Percentiles rank a stretch among this genome's conserved stretches.
These are phyloP conservation scores for Crambe crambe DNA, from an alignment of 37 sponge, comb jelly and placozoan genomes.

Conservation along the genomic window DNA sequence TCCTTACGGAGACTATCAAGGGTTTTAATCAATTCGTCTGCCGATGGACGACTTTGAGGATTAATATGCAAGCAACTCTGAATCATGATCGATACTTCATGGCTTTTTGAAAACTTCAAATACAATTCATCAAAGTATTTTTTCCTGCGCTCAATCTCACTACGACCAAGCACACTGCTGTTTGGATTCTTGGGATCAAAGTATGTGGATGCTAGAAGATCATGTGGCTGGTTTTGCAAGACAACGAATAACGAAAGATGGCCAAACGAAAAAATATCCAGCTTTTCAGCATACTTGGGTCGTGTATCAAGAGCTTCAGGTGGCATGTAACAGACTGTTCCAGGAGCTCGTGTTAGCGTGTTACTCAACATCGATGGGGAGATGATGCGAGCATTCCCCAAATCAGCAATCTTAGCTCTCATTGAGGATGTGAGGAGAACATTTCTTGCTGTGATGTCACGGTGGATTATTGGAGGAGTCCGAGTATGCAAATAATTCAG, in stretches of 20 bases:
- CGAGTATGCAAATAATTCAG: no score
- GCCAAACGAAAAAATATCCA: constrained; percentile 33
- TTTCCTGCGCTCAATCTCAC: constrained; percentile 21
- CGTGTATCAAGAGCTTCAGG: constrained; percentile 6
- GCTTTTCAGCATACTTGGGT: neutral
- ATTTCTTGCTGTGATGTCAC: no score
- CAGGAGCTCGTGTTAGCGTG: constrained; percentile 9
- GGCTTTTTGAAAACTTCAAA: neutral
- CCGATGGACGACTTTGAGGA: neutral
- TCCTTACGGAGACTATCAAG: no score
- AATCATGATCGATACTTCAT: constrained; percentile 4
- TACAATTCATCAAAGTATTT: constrained; percentile 8
- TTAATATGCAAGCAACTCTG: neutral
- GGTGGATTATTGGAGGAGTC: no score
- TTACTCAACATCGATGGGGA: neutral
- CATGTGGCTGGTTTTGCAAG: constrained; percentile 7
- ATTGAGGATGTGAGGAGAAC: no score
- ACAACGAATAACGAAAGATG: constrained; percentile 11
- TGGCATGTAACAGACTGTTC: constrained; percentile 24
- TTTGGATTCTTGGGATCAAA: neutral
- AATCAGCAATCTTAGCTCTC: no score
- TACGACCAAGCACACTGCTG: neutral
- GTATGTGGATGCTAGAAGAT: constrained; percentile 24
- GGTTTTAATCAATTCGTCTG: neutral
- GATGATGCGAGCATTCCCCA: constrained; percentile 26